Percentiles rank a stretch among this genome's conserved stretches.
phyloP scores from a whole-genome alignment of 2,113 vertebrate genomes.

The Cinclus mexicanus region DNA sequence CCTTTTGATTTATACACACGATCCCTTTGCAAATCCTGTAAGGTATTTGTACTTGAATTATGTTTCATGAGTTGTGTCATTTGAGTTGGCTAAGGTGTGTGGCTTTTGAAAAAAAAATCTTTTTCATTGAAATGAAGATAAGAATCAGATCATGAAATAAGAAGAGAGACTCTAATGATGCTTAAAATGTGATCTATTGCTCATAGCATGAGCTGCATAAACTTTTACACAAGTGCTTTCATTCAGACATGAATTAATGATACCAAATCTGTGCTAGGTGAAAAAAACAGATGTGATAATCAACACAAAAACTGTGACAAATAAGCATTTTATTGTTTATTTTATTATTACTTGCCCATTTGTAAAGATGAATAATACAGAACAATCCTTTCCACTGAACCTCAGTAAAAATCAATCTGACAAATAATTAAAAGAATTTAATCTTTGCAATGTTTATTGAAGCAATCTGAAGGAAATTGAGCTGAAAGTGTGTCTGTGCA shows the following conservation, averaged over 20 bases:
- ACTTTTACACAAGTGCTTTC: constrained; percentile 59
- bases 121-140: constrained; percentile 38
- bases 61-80: background rate
- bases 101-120: background rate
- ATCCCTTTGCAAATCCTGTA: background rate
- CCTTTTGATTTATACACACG: background rate
- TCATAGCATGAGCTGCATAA: background rate
- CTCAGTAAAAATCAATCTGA: background rate
- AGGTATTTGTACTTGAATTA: background rate
- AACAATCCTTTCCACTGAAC: background rate
- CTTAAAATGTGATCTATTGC: constrained; percentile 59
- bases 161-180: background rate
- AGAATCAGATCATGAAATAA: background rate
- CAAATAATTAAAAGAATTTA: constrained; percentile 40
- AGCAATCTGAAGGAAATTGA: background rate
- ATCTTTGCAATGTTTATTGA: background rate
- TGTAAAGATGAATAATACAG: constrained; percentile 13
- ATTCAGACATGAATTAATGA: constrained; percentile 62
- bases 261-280: background rate
- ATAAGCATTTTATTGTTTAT: constrained; percentile 21
- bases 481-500: background rate
- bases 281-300: constrained; percentile 53
- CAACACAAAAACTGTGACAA: constrained; percentile 13
- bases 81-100: background rate
- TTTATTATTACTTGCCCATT: constrained; percentile 46